These are phyloP conservation scores for Volucella zonaria DNA, from an alignment of 2,888 invertebrate genomes.

Conservation along the genomic window DNA sequence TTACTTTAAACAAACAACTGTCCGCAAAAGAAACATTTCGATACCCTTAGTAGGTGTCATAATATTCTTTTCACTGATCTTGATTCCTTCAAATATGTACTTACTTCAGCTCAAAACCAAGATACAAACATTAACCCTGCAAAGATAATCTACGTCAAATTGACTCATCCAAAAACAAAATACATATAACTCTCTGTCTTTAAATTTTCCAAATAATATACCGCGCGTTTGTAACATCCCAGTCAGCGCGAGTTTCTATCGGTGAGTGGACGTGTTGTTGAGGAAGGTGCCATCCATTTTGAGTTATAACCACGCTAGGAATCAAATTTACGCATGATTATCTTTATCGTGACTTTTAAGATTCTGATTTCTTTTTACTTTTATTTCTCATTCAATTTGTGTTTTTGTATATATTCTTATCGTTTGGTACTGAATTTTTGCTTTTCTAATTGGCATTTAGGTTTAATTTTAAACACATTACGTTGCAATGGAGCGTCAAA, in stretches of 20 bases:
- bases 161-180: not conserved
- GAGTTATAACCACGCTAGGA: not conserved
- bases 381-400: too few species aligned
- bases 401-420: too few species aligned
- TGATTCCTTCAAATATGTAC: too few species aligned
- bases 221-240: not conserved
- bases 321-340: constrained; percentile 13
- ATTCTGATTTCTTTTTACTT: not conserved
- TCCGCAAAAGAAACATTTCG: too few species aligned
- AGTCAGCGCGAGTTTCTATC: not conserved
- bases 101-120: too few species aligned
- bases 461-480: not conserved
- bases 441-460: not conserved
- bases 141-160: not conserved
- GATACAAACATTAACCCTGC: not conserved
- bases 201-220: not conserved
- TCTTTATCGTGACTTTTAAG: constrained; percentile 3
- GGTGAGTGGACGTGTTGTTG: not conserved
- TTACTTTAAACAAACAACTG: too few species aligned
- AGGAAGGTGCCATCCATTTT: not conserved
- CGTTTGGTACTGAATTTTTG: not conserved
- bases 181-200: not conserved
- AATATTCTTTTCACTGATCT: too few species aligned
- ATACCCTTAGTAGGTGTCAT: too few species aligned
- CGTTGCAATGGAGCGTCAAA: too few species aligned